Conservation (phyloP, 2,888 invertebrate species). For the Pandemis cinnamomeana region DNA sequence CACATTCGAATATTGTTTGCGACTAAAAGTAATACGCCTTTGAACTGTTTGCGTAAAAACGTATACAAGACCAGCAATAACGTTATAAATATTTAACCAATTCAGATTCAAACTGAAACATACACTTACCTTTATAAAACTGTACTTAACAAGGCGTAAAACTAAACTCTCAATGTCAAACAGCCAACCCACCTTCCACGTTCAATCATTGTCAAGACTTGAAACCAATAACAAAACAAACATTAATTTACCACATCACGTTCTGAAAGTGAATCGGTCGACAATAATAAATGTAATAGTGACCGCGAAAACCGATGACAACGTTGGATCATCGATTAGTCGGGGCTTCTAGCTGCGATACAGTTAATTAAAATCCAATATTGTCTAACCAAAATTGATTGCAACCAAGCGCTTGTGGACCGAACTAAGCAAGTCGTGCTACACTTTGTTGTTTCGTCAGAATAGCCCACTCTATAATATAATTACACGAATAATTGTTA, state of each 20-base stretch:
- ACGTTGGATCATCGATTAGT: slow-evolving; percentile 64
- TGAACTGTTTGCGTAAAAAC: no score
- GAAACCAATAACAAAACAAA: background rate
- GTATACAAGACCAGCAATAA: no score
- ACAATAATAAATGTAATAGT: slow-evolving; percentile 55
- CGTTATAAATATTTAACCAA: no score
- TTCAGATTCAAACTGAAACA: no score
- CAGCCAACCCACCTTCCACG: background rate
- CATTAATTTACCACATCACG: background rate
- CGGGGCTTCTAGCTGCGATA: slow-evolving; percentile 65
- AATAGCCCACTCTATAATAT: background rate
- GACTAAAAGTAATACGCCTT: no score
- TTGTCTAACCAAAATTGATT: slow-evolving; percentile 84
- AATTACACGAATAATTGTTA: no score
- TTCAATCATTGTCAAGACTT: background rate
- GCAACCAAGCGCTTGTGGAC: slow-evolving; percentile 58
- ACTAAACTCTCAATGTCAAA: background rate
- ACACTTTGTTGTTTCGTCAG: slow-evolving; percentile 23
- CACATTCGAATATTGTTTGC: no score
- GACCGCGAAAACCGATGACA: slow-evolving; percentile 63
- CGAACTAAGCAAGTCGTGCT: slow-evolving; percentile 49
- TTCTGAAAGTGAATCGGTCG: slow-evolving; percentile 9
- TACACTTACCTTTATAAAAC: no score
- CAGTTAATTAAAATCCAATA: slow-evolving; percentile 84
- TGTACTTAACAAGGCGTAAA: no score